phyloP scores from a whole-genome alignment of 2,797 vertebrate species.

The Discoglossus pictus region DNA sequence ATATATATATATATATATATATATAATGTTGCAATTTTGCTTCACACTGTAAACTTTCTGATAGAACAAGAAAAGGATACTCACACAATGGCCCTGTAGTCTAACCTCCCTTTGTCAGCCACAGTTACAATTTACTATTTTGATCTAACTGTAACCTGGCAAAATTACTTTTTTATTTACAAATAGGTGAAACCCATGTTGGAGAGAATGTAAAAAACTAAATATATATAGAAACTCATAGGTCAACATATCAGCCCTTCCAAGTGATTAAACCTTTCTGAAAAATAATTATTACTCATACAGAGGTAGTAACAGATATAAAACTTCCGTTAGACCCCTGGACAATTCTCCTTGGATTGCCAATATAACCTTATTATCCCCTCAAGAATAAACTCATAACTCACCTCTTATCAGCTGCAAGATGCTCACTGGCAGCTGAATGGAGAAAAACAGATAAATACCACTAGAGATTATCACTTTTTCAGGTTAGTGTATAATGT shows the following conservation, averaged over 20 bases:
- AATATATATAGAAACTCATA: slow-evolving; percentile 7
- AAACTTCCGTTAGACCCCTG: slow-evolving; percentile 39
- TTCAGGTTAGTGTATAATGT: slow-evolving; percentile 43
- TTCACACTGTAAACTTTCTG: too few species aligned
- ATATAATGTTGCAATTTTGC: too few species aligned
- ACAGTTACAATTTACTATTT: slow-evolving; percentile 32
- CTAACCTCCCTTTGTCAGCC: slow-evolving; percentile 33
- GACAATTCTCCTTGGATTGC: slow-evolving; percentile 51
- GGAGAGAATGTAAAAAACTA: slow-evolving; percentile 8
- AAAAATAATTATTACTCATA: slow-evolving; percentile 47
- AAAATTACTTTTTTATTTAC: slow-evolving; percentile 29
- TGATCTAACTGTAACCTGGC: slow-evolving; percentile 25
- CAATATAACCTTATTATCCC: slow-evolving; percentile 53
- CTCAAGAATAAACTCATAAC: slow-evolving; percentile 51
- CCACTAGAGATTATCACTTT: slow-evolving; percentile 44
- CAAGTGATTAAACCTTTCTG: slow-evolving; percentile 46
- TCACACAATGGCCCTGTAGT: slow-evolving; percentile 24
- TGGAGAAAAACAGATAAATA: slow-evolving; percentile 44
- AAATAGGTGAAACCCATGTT: slow-evolving; percentile 19
- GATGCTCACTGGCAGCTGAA: slow-evolving; percentile 48
- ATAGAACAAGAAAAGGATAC: slow-evolving; percentile 27
- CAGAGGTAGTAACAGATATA: slow-evolving; percentile 44
- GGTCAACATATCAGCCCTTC: slow-evolving; percentile 22
- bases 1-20: too few species aligned
- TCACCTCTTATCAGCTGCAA: slow-evolving; percentile 49